Base-by-base conservation (phyloP, 2,797 vertebrate genomes). In the Halcyon badia region DNA sequence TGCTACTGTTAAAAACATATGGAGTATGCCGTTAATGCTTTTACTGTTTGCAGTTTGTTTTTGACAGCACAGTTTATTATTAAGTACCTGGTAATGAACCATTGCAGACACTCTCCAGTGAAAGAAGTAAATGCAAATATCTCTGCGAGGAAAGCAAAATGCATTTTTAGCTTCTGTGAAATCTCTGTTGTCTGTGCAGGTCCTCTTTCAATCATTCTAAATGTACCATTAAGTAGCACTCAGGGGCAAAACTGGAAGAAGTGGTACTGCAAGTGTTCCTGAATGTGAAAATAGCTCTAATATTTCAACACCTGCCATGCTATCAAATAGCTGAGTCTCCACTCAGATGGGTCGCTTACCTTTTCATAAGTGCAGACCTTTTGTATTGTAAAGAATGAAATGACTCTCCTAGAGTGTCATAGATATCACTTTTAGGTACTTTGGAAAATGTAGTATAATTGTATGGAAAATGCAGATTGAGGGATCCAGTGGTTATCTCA, bases 31-130 rank as follows among this genome's bases (percentile, higher is more conserved):
- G 56, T 77, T 82, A 58, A 69, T 57, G 46, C 76, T 96, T 93
- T 79, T 86, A 81, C 82, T 95, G 84, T 91, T 91, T 77, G 41
- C 69, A 88, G 10, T 82, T 88, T 81, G 69, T 0, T 94, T 94
- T 73, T 93, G 95, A 96, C 89, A 93, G 75, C 35, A 56, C 66
- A 72, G 72, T 97, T 93, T 86, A 79, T 95, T 86, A 94, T 93
- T 96, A 91, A 85, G 58, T 90, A 95, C 73, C 69, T 96, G 77
- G 57, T 97, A 95, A 97, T 84, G 94, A 95, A 80, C 91, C 91
- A 93, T 87, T 95, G 80, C 77, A 90, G 79, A 90, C 42, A 49
- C 46, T 93, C 71, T 70, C 52, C 65, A 76, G 77, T 78, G 64
- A 77, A 90, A 83, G 41, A 15, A 86, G n/a, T 58, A 90, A 87